A percentile compares a stretch with the other conserved stretches of the same genome.
Evolutionary conservation across 1,140 invertebrate genomes (phyloP).

Genomic region (Lasioglossum baleicum): DNA sequence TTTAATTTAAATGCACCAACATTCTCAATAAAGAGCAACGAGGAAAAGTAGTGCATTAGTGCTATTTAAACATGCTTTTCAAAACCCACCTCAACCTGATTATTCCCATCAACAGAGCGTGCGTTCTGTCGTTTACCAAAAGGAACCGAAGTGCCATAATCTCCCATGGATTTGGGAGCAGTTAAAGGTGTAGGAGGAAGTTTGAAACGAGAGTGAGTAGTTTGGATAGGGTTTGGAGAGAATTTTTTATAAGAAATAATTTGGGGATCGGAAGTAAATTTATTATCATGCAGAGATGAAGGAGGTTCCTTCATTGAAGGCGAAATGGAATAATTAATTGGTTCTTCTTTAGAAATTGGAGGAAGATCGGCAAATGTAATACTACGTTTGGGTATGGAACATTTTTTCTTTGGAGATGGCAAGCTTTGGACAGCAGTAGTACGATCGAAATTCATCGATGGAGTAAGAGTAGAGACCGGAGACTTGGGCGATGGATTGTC

Average conservation of each 20-base stretch:
- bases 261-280: no score
- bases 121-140: constrained; percentile 76
- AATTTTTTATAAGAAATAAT: constrained; percentile 45
- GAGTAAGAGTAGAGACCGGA: constrained; percentile 54
- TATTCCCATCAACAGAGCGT: constrained; percentile 76
- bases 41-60: constrained; percentile 30
- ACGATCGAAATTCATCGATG: no score
- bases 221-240: constrained; percentile 37
- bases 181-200: constrained; percentile 76
- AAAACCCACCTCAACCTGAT: constrained; percentile 77
- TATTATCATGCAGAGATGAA: no score
- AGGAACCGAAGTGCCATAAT: constrained; percentile 64
- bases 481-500: constrained; percentile 65
- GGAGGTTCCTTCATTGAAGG: no score
- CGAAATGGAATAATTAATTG: no score
- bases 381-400: constrained; percentile 61
- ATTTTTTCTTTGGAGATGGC: constrained; percentile 61
- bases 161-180: constrained; percentile 63
- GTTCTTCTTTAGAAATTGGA: constrained; percentile 53
- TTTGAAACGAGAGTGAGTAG: constrained; percentile 66
- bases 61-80: constrained; percentile 67
- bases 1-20: constrained; percentile 23
- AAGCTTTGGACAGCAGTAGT: no score
- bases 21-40: constrained; percentile 9
- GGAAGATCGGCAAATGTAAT: constrained; percentile 70